Conservation (phyloP, 2,797 vertebrate species). For the Anguilla anguilla region DNA sequence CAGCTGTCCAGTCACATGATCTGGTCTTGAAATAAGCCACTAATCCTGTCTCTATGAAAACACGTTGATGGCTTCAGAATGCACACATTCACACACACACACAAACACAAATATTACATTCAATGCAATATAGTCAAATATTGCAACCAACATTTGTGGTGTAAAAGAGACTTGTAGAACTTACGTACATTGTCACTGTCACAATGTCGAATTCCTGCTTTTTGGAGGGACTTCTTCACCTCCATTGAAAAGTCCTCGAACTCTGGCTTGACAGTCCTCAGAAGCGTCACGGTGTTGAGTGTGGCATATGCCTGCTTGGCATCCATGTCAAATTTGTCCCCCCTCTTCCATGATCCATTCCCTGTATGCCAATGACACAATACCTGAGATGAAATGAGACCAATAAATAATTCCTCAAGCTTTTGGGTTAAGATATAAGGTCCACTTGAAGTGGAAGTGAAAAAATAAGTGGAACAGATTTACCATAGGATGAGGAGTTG, state of each 20-base stretch:
- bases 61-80: not conserved
- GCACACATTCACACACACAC: not conserved
- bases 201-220: constrained; percentile 42
- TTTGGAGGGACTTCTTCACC: constrained; percentile 85
- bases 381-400: not conserved
- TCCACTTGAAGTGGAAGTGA: no score
- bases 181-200: constrained; percentile 85
- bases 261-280: constrained; percentile 90
- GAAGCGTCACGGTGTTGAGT: constrained; percentile 90
- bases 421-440: not conserved
- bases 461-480: constrained; percentile 34
- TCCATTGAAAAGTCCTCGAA: constrained; percentile 94
- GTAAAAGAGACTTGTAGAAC: constrained; percentile 42
- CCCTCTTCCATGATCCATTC: constrained; percentile 93
- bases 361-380: constrained; percentile 68
- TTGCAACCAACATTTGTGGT: not conserved
- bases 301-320: constrained; percentile 87
- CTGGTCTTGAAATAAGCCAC: no score
- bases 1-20: no score
- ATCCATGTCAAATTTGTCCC: constrained; percentile 88
- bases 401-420: not conserved
- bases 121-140: not conserved
- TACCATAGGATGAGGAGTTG: constrained; percentile 94
- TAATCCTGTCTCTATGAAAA: not conserved
- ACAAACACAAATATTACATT: not conserved